Conservation (phyloP, 1,140 invertebrate genomes). For the Danaus plexippus region DNA sequence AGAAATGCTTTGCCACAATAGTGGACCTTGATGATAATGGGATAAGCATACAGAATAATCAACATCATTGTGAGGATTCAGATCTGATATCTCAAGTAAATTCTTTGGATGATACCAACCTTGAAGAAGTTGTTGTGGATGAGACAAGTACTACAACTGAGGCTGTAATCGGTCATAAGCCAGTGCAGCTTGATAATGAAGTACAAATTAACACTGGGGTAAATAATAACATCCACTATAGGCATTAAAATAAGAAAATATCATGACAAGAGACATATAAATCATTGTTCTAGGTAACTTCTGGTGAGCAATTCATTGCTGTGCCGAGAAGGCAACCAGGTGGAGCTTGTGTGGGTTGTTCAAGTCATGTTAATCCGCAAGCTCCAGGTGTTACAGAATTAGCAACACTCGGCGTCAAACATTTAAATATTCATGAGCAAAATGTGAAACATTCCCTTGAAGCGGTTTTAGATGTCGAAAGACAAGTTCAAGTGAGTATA, state of each 20-base stretch:
- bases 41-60: constrained; percentile 33
- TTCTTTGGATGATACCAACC: constrained; percentile 14
- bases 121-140: constrained; percentile 14
- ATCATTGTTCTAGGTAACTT: constrained; percentile 42
- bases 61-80: constrained; percentile 32
- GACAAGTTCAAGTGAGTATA: constrained; percentile 62
- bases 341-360: constrained; percentile 53
- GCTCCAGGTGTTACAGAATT: constrained; percentile 59
- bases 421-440: constrained; percentile 57
- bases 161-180: constrained; percentile 21
- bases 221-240: constrained; percentile 14
- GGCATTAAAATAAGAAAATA: not conserved
- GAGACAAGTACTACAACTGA: constrained; percentile 21
- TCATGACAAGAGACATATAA: not conserved
- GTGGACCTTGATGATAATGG: constrained; percentile 28
- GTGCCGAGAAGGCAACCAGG: constrained; percentile 40
- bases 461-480: constrained; percentile 54
- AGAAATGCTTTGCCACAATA: constrained; percentile 39
- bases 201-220: constrained; percentile 43
- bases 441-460: constrained; percentile 41
- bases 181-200: constrained; percentile 56
- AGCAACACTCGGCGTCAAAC: constrained; percentile 42
- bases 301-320: constrained; percentile 67
- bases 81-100: constrained; percentile 9
- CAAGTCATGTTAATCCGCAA: constrained; percentile 49